Evolutionary conservation across 1,140 invertebrate species (phyloP).

Genomic region (Odontomachus brunneus): DNA sequence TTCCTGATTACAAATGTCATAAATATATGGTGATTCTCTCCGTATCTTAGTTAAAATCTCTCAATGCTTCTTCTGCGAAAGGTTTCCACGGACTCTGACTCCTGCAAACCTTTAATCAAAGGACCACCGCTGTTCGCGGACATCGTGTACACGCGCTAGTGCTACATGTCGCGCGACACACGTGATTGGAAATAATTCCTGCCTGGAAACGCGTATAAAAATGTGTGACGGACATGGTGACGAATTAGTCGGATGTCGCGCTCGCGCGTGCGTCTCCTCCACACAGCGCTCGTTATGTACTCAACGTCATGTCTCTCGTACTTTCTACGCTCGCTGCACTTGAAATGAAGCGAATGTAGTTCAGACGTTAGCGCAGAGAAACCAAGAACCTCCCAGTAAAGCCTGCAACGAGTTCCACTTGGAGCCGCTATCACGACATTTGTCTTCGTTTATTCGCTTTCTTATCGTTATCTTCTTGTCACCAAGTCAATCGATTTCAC

Average conservation of each 20-base stretch:
- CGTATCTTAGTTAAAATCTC: too few relatives aligned
- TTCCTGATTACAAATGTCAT: too few relatives aligned
- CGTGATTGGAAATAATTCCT: conserved; percentile 54
- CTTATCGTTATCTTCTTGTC: conserved; percentile 14
- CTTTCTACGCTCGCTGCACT: conserved; percentile 47
- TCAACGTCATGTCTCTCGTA: conserved; percentile 45
- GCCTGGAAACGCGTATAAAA: conserved; percentile 45
- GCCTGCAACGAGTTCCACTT: neutral
- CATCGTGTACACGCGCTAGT: conserved; percentile 12
- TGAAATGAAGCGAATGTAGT: conserved; percentile 54
- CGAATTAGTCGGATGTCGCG: conserved; percentile 44
- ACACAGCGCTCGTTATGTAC: conserved; percentile 22
- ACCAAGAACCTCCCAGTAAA: conserved; percentile 30
- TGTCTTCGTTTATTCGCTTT: neutral
- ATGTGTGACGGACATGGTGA: conserved; percentile 44
- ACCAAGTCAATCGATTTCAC: neutral
- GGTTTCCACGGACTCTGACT: too few relatives aligned
- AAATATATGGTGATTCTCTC: too few relatives aligned
- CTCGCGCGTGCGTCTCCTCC: neutral
- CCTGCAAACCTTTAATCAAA: conserved; percentile 29
- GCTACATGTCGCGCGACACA: conserved; percentile 18
- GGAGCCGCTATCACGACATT: neutral
- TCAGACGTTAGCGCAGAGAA: conserved; percentile 29
- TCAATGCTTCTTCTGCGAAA: too few relatives aligned
- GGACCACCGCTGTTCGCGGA: conserved; percentile 6